Base-by-base conservation (phyloP, 1,140 invertebrate species). In the Nylanderia fulva region DNA sequence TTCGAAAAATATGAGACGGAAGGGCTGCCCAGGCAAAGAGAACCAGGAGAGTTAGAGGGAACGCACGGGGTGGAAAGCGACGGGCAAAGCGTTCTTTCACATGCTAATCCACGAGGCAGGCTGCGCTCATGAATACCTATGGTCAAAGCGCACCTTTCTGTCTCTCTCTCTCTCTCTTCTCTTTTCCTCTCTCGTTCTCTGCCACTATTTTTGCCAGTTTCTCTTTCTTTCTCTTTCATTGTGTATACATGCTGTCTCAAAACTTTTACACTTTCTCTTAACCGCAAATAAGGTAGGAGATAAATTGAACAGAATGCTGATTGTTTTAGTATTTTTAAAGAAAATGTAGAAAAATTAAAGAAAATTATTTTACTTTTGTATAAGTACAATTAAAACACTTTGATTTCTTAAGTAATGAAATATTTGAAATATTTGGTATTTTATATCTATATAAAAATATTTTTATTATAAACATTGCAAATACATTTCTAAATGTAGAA, bases 51-150 rank as follows among this genome's bases (percentile, higher is more conserved):
- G 69, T 5, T 42, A 64, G 64, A 56, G 77, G 77, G 66, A 72
- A 82, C 29, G 80, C 85, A 79, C 87, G 58, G 80, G 82, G 75
- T 84, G 90, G 84, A 88, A 88, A 90, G 87, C 89, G 87, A 90
- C 86, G 90, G 75, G 89, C 86, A 92, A 91, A 93, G 87, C 91
- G 92, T 93, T 94, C 93, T 94, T 94, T 94, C 93, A 93, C 92
- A 94, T 94, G 93, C 92, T 94, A 94, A 94, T 94, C 91, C 91
- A 86, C 75, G 85, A 89, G 89, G 88, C 90, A 88, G 90, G 86
- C 92, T 93, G 90, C 90, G 90, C 93, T 93, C 91, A 92, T 93
- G 93, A 94, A 94, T 94, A 93, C 90, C 91, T 93, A 93, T 88
- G 92, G 92, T 93, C 93, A 93, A 93, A 93, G 92, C 91, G 85